Evolutionary conservation across 2,113 vertebrate species (phyloP), one percentile per base, ranked within the genome.

Genomic region (Dolichallabes microphthalmus): DNA sequence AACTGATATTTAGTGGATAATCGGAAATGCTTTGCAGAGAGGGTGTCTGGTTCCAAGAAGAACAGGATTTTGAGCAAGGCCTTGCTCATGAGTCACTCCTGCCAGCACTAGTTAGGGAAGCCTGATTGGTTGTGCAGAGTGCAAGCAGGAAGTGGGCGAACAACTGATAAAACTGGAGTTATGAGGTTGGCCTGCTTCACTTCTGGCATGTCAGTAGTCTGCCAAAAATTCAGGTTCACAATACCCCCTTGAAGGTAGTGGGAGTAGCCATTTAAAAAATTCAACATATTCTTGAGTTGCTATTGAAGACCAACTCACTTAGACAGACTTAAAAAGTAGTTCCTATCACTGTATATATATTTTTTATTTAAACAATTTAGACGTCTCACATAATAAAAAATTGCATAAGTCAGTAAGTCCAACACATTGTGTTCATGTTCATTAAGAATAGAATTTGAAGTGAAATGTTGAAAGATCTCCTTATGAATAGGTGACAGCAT

Each of bases 131-230:
- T 71, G 81, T 87, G 79, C 66, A 88, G 88, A 88, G 85, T 91
- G 84, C 3, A 86, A 92, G 92, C 93, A 95, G 94, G 94, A 95
- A 95, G 91, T 92, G 89, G 86, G 88, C 63, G 90, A 92, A 90
- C 35, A 86, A 88, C 94, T 94, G 95, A 94, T 95, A 94, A 94
- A 95, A 90, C 86, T 88, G 57, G 88, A 93, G 90, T 91, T 91
- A 91, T 80, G 50, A 74, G 80, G 89, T 86, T 86, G 88, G 89
- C 87, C 89, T 86, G 91, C 86, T 90, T 88, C 80, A 87, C 88
- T 89, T 87, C 85, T 93, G 94, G 90, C 84, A 89, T 90, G 91
- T 88, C 91, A 92, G 92, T 88, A 94, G 93, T 89, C 89, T 90
- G 92, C 88, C 89, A 92, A 91, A 92, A 93, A 88, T 82, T 80